Base-by-base conservation (phyloP, 2,113 vertebrate species). In the Cyprinodon brontotheroides region DNA sequence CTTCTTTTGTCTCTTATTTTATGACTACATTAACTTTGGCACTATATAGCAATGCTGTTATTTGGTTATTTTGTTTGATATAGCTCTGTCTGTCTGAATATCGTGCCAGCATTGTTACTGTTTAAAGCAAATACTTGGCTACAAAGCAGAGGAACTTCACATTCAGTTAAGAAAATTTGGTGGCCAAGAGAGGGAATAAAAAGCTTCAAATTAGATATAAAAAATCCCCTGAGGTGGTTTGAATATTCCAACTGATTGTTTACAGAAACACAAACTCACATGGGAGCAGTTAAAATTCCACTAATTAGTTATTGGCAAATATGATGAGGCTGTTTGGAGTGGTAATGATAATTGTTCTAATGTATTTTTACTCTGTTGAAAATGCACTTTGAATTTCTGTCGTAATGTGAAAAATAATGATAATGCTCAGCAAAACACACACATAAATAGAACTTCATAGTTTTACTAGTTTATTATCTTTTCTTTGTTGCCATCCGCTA, bases 291-390 rank as follows among this genome's bases (percentile, higher is more conserved):
- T 80, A 69, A 67, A 77, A 79, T 47, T 70, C 36, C 43, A 74
- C 48, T 73, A 77, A 84, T 80, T 77, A 70, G 84, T 84, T 82
- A 78, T 63, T 86, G 80, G 70, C 74, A 80, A 72, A 77, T 53
- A 79, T 7, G 41, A 15, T 50, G 75, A 74, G 63, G 72, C 66
- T 38, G 43, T 76, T 59, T 85, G 72, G 79, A 85, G 65, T 70
- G 72, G 64, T 62, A 37, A 57, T 68, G n/a, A 57, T 74, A 78
- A 86, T 90, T 77, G 11, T 77, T 48, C 37, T 67, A 37, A 50
- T 61, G 39, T 53, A 48, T 76, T 73, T 80, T 57, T 4, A 38
- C 60, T 45, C 29, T 65, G 13, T 62, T 62, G 20, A 72, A 10
- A 43, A 50, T 48, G 22, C 15, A 57, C 8, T 59, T 13, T 40